Percentiles rank a stretch among this genome's conserved stretches.
phyloP scores from a whole-genome alignment of 2,113 vertebrate species.

The Oenanthe oenanthe region DNA sequence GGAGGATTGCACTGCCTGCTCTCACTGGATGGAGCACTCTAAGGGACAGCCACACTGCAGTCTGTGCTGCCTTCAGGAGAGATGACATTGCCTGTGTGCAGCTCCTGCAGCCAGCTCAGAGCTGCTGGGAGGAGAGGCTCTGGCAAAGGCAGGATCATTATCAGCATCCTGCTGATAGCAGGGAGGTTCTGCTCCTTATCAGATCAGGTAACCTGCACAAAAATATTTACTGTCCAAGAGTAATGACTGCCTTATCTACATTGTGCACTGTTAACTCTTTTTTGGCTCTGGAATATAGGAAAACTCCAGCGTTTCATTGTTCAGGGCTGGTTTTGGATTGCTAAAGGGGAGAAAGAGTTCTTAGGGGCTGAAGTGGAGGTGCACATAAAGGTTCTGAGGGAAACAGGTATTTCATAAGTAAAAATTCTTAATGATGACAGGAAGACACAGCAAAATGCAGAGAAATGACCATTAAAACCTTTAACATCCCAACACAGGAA shows the following conservation, averaged over 20 bases:
- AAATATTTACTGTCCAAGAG: background rate
- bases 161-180: background rate
- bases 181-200: background rate
- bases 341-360: background rate
- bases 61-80: background rate
- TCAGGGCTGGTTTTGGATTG: background rate
- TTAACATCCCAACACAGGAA: background rate
- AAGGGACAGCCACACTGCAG: background rate
- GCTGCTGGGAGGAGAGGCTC: background rate
- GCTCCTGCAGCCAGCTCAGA: background rate
- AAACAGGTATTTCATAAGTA: background rate
- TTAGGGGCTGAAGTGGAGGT: background rate
- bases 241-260: background rate
- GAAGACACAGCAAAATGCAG: background rate
- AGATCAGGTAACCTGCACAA: background rate
- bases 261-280: background rate
- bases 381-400: background rate
- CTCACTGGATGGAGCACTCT: accelerated
- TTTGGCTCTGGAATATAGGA: background rate
- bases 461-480: background rate
- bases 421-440: background rate
- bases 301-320: background rate
- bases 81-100: background rate
- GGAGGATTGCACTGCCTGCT: background rate
- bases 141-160: background rate